These are phyloP conservation scores for Enteromius radiatus DNA, from an alignment of 2,797 vertebrate species.

Conservation along the genomic window DNA sequence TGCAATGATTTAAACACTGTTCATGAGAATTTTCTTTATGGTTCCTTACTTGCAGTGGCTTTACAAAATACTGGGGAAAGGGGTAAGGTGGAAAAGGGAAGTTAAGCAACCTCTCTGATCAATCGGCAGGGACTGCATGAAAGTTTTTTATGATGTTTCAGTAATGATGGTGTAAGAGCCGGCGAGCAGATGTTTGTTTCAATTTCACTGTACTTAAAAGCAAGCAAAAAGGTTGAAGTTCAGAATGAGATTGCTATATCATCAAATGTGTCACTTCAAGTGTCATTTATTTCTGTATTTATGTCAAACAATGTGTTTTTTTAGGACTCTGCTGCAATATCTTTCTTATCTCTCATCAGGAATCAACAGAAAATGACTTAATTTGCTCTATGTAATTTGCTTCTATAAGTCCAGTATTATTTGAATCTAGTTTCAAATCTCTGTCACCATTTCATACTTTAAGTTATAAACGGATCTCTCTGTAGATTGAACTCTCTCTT, in stretches of 20 bases:
- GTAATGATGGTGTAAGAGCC: slow-evolving; percentile 38
- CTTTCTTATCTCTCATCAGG: slow-evolving; percentile 42
- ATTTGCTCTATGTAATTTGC: slow-evolving; percentile 5
- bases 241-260: neutral
- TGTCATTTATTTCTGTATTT: slow-evolving; percentile 7
- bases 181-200: slow-evolving; percentile 47
- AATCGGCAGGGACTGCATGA: slow-evolving; percentile 28
- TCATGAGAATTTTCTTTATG: neutral
- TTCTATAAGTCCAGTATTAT: slow-evolving; percentile 42
- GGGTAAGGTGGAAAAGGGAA: slow-evolving; percentile 60
- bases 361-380: slow-evolving; percentile 57
- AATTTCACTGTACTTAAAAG: slow-evolving; percentile 46
- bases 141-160: slow-evolving; percentile 42
- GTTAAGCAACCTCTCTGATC: slow-evolving; percentile 65
- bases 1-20: slow-evolving; percentile 17
- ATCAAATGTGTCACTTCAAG: slow-evolving; percentile 3
- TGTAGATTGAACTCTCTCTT: neutral
- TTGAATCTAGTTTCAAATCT: neutral
- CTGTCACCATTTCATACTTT: neutral
- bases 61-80: slow-evolving; percentile 16
- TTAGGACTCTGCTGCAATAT: slow-evolving; percentile 54
- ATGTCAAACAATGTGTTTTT: slow-evolving; percentile 58
- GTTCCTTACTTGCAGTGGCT: neutral
- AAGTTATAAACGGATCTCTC: neutral
- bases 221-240: slow-evolving; percentile 27